phyloP scores from a whole-genome alignment of 1,140 invertebrate species.

The Zaprionus nigranus region DNA sequence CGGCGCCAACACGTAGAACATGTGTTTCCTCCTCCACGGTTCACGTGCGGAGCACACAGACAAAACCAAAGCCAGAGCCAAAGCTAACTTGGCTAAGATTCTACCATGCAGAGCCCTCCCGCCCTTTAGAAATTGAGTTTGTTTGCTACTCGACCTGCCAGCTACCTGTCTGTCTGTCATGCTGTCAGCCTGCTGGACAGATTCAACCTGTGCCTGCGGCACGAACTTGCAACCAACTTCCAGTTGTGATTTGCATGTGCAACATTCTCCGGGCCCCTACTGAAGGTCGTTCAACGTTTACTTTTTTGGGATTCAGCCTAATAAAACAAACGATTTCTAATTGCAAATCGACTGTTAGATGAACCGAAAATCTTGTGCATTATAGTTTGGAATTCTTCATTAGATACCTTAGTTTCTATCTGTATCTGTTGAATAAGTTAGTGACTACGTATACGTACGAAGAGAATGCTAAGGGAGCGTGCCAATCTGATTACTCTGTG shows the following conservation, averaged over 20 bases:
- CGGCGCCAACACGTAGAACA: constrained; percentile 53
- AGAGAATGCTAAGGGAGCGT: too few species aligned
- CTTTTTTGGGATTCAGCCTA: neutral
- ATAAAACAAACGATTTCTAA: neutral
- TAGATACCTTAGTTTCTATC: neutral
- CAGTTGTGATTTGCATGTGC: constrained; percentile 65
- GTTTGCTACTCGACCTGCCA: constrained; percentile 42
- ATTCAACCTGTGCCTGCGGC: constrained; percentile 19
- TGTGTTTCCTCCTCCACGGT: constrained; percentile 48
- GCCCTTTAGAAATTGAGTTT: constrained; percentile 66
- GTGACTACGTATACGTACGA: neutral
- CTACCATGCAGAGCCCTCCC: constrained; percentile 47
- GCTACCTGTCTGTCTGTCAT: constrained; percentile 35
- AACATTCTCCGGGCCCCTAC: constrained; percentile 50
- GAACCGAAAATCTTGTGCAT: neutral
- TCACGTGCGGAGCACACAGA: constrained; percentile 58
- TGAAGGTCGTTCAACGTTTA: neutral
- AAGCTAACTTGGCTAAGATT: constrained; percentile 44
- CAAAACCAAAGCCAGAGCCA: constrained; percentile 24
- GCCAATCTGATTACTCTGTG: neutral
- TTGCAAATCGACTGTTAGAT: neutral
- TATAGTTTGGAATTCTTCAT: neutral
- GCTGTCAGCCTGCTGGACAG: constrained; percentile 6
- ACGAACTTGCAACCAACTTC: constrained; percentile 22
- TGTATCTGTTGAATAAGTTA: neutral